These are phyloP conservation scores for Thalassoma bifasciatum DNA, from an alignment of 2,113 vertebrate genomes.

Conservation along the genomic window DNA sequence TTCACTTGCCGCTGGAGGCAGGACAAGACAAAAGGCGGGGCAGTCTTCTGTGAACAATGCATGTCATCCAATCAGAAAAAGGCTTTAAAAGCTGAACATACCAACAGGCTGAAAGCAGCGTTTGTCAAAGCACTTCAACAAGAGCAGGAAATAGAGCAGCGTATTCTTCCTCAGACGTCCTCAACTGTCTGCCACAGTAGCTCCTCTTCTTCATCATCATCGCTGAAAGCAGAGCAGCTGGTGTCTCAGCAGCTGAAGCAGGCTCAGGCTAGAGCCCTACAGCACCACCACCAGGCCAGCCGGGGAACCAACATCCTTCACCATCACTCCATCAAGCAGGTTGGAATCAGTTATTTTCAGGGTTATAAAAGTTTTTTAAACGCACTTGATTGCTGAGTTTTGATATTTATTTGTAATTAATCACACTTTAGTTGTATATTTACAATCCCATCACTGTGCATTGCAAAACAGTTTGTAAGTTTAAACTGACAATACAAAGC, in stretches of 20 bases:
- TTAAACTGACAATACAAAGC: too few species aligned
- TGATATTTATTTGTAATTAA: too few species aligned
- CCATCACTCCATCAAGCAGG: conserved; percentile 92
- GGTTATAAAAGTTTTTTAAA: too few species aligned
- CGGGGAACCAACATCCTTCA: conserved; percentile 82
- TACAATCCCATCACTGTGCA: too few species aligned
- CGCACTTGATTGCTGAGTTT: too few species aligned
- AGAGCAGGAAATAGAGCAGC: conserved; percentile 97
- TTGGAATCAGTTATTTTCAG: conserved; percentile 47
- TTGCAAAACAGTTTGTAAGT: too few species aligned
- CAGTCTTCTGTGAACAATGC: conserved; percentile 94
- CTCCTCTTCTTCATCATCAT: conserved; percentile 71
- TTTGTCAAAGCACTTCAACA: conserved; percentile 97
- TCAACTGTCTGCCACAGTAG: conserved; percentile 78
- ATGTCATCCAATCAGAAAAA: conserved; percentile 97
- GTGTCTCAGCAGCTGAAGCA: conserved; percentile 84
- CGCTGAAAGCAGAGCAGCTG: conserved; percentile 77
- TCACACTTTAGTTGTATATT: too few species aligned
- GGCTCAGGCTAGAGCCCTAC: conserved; percentile 73
- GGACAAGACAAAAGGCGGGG: conserved; percentile 90
- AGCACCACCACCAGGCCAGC: conserved; percentile 79
- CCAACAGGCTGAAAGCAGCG: conserved; percentile 94
- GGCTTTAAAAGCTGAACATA: conserved; percentile 95
- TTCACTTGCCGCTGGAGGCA: conserved; percentile 98
- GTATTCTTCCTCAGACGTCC: conserved; percentile 89